These are phyloP conservation scores for Stenichneumon culpator DNA, from an alignment of 2,888 invertebrate genomes.

Conservation along the genomic window DNA sequence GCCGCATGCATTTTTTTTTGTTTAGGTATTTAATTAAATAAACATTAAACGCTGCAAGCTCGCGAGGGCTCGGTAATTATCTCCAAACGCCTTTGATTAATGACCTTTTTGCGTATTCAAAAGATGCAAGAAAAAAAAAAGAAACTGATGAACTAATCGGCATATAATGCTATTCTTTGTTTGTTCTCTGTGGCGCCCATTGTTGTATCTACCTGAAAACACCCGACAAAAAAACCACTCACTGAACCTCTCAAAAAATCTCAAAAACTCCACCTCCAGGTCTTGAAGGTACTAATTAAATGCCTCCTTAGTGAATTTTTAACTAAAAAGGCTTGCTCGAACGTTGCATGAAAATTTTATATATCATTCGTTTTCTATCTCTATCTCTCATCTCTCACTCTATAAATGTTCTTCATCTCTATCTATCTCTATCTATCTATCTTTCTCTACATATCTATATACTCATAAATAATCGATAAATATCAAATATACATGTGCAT, in stretches of 20 bases:
- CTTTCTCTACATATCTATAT: slow-evolving; percentile 47
- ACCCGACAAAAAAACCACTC: slow-evolving; percentile 83
- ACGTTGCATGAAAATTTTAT: slow-evolving; percentile 79
- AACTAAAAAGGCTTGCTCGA: slow-evolving; percentile 77
- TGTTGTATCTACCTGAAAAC: slow-evolving; percentile 84
- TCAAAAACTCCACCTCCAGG: slow-evolving; percentile 84
- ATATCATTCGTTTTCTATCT: slow-evolving; percentile 66
- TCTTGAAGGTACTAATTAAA: slow-evolving; percentile 85
- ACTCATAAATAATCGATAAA: slow-evolving; percentile 28
- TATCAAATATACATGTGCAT: slow-evolving; percentile 52
- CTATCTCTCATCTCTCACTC: slow-evolving; percentile 67
- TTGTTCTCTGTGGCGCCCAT: slow-evolving; percentile 85
- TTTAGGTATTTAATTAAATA: not conserved
- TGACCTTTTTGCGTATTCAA: slow-evolving; percentile 64
- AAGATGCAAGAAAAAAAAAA: slow-evolving; percentile 73
- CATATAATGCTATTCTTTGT: slow-evolving; percentile 84
- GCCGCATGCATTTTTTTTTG: not conserved
- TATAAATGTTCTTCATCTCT: slow-evolving; percentile 68
- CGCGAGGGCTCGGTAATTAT: slow-evolving; percentile 53
- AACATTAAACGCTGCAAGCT: not conserved
- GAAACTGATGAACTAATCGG: slow-evolving; percentile 80
- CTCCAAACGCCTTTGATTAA: slow-evolving; percentile 64
- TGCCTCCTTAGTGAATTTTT: slow-evolving; percentile 80
- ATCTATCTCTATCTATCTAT: slow-evolving; percentile 58
- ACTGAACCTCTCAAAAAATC: slow-evolving; percentile 84